These are phyloP conservation scores for Drosophila mettleri DNA, from an alignment of 2,888 invertebrate species.

Conservation along the genomic window DNA sequence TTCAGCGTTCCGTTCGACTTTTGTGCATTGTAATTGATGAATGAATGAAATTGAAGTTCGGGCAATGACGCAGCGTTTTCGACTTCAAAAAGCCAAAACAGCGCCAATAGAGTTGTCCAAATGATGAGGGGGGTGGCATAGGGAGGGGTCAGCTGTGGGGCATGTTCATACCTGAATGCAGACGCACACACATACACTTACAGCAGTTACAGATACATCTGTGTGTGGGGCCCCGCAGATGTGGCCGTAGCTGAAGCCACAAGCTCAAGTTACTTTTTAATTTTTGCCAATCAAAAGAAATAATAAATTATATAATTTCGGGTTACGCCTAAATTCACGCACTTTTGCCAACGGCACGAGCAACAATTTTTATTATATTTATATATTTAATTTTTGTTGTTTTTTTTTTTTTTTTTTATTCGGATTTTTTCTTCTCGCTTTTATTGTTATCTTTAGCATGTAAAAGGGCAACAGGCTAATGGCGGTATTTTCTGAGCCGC, in stretches of 20 bases:
- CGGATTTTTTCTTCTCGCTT: background rate
- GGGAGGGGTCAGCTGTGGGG: background rate
- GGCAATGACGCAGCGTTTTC: slow-evolving; percentile 75
- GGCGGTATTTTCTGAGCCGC: slow-evolving; percentile 16
- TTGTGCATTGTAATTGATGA: slow-evolving; percentile 80
- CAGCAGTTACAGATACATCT: background rate
- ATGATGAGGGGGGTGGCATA: background rate
- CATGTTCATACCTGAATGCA: background rate
- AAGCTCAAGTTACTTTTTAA: slow-evolving; percentile 66
- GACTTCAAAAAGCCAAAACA: slow-evolving; percentile 41
- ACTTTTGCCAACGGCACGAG: slow-evolving; percentile 68
- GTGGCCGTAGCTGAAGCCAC: slow-evolving; percentile 1
- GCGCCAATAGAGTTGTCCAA: slow-evolving; percentile 70
- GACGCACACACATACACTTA: background rate
- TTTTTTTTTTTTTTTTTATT: background rate
- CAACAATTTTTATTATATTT: slow-evolving; percentile 23
- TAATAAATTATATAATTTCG: slow-evolving; percentile 78
- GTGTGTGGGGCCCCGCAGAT: slow-evolving; percentile 4
- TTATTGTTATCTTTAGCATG: slow-evolving; percentile 9
- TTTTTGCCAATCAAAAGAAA: slow-evolving; percentile 79
- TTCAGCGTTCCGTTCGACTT: slow-evolving; percentile 57
- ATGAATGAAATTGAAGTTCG: slow-evolving; percentile 81
- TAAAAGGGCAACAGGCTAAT: slow-evolving; percentile 20
- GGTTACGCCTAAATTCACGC: slow-evolving; percentile 76
- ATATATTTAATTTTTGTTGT: slow-evolving; percentile 6